Base-by-base conservation (phyloP, 1,140 invertebrate genomes). In the Ceratosolen fusciceps region DNA sequence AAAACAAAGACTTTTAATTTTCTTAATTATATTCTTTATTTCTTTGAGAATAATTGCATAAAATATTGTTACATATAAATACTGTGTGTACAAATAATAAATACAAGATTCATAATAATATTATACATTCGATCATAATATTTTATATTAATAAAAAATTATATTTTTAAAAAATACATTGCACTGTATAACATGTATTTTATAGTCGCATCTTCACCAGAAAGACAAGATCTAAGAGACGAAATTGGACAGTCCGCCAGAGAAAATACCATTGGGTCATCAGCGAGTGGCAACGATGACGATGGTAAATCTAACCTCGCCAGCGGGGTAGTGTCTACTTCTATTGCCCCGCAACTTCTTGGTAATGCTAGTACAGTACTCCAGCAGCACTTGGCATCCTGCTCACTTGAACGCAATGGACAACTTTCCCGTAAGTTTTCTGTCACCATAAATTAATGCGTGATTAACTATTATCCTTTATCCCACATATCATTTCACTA, bases 171-270 rank as follows among this genome's bases (percentile, higher is more conserved):
- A n/a, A n/a, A n/a, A n/a, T n/a, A n/a, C n/a, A n/a, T n/a, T n/a
- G n/a, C n/a, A n/a, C n/a, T n/a, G n/a, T n/a, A n/a, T n/a, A n/a
- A n/a, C n/a, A n/a, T n/a, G n/a, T n/a, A 72, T 24, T 31, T 92
- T 92, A 0, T 90, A 93, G 92, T 93, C 88, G 92, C 92, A 84
- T 93, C 92, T 84, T 92, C 92, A 76, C 92, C 92, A 73, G 92
- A 93, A 80, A 88, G 88, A 86, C 85, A 90, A 83, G 89, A 87
- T 34, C 83, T 84, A 77, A 88, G 88, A 77, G 91, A 91, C 77
- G 90, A 91, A 75, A 83, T 85, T 29, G 87, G 83, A 21, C 54
- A 83, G 82, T 79, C 12, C 73, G 75, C 76, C 70, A 43, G 37
- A 2, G 62, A 81, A 71, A 73, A 76, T 60, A 39, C 60, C 19